These are phyloP conservation scores for Leptura quadrifasciata DNA, from an alignment of 2,888 invertebrate species.

Conservation along the genomic window DNA sequence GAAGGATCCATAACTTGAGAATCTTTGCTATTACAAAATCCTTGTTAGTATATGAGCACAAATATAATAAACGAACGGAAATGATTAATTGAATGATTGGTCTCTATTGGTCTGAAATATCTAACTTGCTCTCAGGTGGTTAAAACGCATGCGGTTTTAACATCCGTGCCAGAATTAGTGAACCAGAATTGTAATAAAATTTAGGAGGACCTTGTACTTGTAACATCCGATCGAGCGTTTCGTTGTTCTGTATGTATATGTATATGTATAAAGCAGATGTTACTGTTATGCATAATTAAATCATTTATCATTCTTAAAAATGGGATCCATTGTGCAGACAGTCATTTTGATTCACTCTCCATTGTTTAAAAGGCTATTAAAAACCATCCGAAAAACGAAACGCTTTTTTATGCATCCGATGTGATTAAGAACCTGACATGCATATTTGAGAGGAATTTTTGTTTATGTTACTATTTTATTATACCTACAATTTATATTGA, in stretches of 20 bases:
- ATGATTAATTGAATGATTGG: conserved; percentile 54
- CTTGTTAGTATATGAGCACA: conserved; percentile 25
- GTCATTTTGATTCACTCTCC: conserved; percentile 37
- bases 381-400: conserved; percentile 25
- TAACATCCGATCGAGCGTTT: conserved; percentile 11
- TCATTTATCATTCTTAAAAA: conserved; percentile 57
- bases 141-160: conserved; percentile 49
- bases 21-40: conserved; percentile 5
- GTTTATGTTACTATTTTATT: background rate
- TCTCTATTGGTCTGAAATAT: conserved; percentile 52
- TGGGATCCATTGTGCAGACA: conserved; percentile 33
- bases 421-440: conserved; percentile 21
- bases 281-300: conserved; percentile 57
- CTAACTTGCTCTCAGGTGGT: conserved; percentile 51
- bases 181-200: conserved; percentile 34
- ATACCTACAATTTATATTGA: too few species aligned
- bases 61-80: conserved; percentile 46
- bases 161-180: conserved; percentile 1
- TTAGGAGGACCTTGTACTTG: conserved; percentile 16
- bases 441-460: background rate
- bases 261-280: conserved; percentile 54
- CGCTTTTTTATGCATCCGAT: conserved; percentile 38
- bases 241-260: conserved; percentile 30
- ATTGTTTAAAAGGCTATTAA: conserved; percentile 37
- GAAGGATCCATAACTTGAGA: conserved; percentile 21